Evolutionary conservation across 2,113 vertebrate genomes (phyloP).

Genomic region (Psittacus erithacus): DNA sequence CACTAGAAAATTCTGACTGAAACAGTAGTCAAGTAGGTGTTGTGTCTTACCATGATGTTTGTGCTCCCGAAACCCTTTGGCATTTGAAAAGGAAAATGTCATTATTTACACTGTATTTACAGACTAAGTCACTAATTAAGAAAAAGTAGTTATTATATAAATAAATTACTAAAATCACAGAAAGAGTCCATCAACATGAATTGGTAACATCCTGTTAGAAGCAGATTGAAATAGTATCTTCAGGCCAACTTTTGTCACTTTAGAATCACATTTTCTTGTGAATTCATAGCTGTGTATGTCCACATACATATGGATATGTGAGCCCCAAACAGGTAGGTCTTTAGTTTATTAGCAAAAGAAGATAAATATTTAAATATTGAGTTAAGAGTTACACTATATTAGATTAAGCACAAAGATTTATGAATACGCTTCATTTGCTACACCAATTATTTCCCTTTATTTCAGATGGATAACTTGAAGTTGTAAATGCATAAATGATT

Average conservation of each 20-base stretch:
- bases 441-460: neutral
- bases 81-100: neutral
- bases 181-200: neutral
- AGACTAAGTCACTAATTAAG: neutral
- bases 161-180: neutral
- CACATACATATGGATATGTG: accelerated
- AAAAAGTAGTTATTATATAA: neutral
- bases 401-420: neutral
- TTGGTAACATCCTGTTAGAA: neutral
- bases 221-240: neutral
- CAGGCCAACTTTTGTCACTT: neutral
- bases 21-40: neutral
- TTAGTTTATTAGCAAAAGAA: neutral
- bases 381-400: neutral
- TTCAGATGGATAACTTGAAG: neutral
- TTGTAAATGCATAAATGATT: neutral
- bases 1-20: neutral
- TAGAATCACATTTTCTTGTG: neutral
- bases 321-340: neutral
- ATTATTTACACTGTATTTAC: neutral
- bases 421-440: neutral
- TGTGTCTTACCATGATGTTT: neutral
- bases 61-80: neutral
- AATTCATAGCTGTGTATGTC: neutral
- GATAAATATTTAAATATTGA: neutral